Base-by-base conservation (phyloP, 2,888 invertebrate genomes). In the Eupithecia dodoneata region DNA sequence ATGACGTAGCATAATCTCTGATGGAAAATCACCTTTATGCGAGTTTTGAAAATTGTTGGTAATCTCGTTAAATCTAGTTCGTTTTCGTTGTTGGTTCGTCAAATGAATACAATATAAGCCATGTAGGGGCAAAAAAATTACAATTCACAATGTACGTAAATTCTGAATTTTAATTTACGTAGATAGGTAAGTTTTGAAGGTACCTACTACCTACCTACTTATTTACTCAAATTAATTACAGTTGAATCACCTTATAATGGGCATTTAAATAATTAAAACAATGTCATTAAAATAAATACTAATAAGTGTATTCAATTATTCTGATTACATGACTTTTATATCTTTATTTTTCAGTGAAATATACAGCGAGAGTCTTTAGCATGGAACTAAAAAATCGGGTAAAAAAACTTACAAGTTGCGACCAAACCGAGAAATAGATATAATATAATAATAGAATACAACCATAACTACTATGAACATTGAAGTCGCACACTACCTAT, bases 301-400 rank as follows among this genome's bases (percentile, higher is more conserved):
- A 63, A 74, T 30, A 18, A 42, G 30, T 79, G 47, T 79, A 79
- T 77, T 78, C 41, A 76, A 67, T 80, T 59, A 79, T 74, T 76
- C 49, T 59, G 74, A 74, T 76, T 77, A 76, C 76, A 78, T 76
- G 69, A 69, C 30, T 76, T 72, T 59, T 75, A 30, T 15, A 71
- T 75, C 67, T 63, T 52, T 45, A 76, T 52, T 47, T 72, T 66
- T 74, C 42, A 41, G 66, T 15, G 13, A 42, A 12, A 66, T 66
- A 63, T 63, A 55, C 55, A 55, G 59, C 10, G 18, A 3, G 59
- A n/a, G 10, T 30, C 7, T 63, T 1, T 52, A 47, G 12, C 2
- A 9, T 9, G 47, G 1, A 47, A 47, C 47, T 47, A 47, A 9
- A 47, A 47, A 47, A 47, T 52, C 3, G 4, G 4, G 4, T 55